Evolutionary conservation across 2,113 vertebrate species (phyloP), one percentile per base, ranked within the genome.

Genomic region (Calyptomena viridis): DNA sequence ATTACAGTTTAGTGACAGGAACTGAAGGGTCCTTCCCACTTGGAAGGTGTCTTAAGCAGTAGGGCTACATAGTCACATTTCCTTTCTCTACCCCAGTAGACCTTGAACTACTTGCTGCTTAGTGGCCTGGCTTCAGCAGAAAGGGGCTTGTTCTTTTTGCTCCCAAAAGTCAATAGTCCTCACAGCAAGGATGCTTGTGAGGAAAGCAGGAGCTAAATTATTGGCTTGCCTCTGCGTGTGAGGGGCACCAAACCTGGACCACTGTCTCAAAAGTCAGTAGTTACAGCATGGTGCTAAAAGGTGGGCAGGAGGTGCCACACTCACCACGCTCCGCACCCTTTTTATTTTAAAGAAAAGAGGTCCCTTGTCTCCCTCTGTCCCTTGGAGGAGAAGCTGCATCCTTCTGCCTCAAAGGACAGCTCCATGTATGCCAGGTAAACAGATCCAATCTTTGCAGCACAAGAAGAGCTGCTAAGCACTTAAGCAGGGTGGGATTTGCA

Each of bases 1-100:
- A 9, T 53, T 19, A 62, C 0, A 1, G 25, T 42, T 27, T 35
- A 74, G 60, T 1, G 3, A 49, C 1, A 8, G n/a, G 37, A 91
- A 62, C 37, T 9, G 39, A 75, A 78, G n/a, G 9, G 64, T 67
- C 42, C 31, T 84, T 74, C 3, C 10, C 1, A 6, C 13, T 18
- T 39, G 47, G 17, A 90, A 7, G 12, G 18, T 33, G 12, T 39
- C 88, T 42, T 55, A 63, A 74, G 35, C 13, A 58, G 47, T 8
- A 82, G 20, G n/a, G 39, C 42, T 85, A 49, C 25, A 74, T 39
- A 77, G 49, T 58, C 28, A 7, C 10, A 50, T 44, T 62, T 80
- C 30, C 39, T 86, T 85, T 68, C 64, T 37, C 40, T 33, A 28
- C 15, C 42, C 56, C 33, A 39, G 55, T 14, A 60, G 68, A 68